Evolutionary conservation across 35 echinoderm and acorn worm species (phyloP).

Genomic region (Lytechinus pictus): DNA sequence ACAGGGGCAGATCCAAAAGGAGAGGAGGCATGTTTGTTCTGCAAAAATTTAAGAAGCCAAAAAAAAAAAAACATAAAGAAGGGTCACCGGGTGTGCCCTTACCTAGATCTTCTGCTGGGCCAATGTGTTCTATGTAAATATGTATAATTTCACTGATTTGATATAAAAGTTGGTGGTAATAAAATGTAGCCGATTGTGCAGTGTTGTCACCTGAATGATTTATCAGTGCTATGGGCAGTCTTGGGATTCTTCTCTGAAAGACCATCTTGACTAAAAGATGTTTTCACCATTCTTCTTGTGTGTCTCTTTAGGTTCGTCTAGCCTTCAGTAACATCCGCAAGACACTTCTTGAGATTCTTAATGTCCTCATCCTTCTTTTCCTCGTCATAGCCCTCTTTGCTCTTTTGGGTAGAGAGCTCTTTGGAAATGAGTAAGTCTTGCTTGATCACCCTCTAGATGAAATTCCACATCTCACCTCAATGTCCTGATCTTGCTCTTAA

Average conservation of each 20-base stretch:
- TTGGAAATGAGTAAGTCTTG: constrained; percentile 88
- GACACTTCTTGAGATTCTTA: constrained; percentile 83
- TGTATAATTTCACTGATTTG: no score
- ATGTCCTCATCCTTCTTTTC: constrained; percentile 87
- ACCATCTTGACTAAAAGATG: not conserved
- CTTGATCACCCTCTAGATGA: not conserved
- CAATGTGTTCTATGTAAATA: no score
- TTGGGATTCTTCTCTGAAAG: not conserved
- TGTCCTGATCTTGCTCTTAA: not conserved
- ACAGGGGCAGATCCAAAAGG: no score
- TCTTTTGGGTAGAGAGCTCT: constrained; percentile 85
- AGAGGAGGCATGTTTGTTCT: no score
- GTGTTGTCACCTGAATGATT: no score
- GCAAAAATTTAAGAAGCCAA: no score
- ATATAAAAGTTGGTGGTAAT: no score
- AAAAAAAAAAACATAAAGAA: no score
- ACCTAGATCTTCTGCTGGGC: no score
- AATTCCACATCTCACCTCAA: not conserved
- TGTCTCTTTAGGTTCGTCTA: constrained; percentile 69
- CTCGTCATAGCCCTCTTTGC: constrained; percentile 93
- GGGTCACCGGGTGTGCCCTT: no score
- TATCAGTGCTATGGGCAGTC: not conserved
- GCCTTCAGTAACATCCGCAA: constrained; percentile 89
- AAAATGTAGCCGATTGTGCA: no score
- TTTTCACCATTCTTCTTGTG: constrained; percentile 28